Evolutionary conservation across 2,888 invertebrate genomes (phyloP).

Genomic region (Acanthopleura granulata): DNA sequence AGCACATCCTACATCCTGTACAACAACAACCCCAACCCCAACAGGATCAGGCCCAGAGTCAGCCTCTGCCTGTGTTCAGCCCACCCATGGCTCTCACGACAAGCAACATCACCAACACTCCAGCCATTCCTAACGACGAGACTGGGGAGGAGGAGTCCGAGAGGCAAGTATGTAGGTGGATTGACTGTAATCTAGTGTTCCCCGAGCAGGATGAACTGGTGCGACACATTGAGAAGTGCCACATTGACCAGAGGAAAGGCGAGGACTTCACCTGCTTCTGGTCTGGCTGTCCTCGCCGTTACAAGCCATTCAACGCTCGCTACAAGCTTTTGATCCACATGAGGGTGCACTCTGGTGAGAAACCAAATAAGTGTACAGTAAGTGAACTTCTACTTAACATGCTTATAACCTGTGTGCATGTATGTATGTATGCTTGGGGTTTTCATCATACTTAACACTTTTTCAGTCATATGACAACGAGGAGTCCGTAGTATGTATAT

Average conservation of each 20-base stretch:
- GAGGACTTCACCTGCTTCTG: constrained; percentile 70
- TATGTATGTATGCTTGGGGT: no score
- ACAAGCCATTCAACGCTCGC: constrained; percentile 68
- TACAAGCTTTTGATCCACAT: constrained; percentile 70
- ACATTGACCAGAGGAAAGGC: constrained; percentile 68
- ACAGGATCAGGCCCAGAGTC: not conserved
- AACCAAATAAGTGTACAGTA: constrained; percentile 69
- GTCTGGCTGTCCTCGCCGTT: constrained; percentile 64
- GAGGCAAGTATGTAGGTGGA: constrained; percentile 64
- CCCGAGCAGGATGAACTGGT: constrained; percentile 66
- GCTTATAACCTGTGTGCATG: no score
- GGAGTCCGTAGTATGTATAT: no score
- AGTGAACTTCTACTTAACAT: constrained; percentile 33
- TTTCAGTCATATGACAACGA: no score
- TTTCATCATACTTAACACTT: no score
- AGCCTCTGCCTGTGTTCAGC: not conserved
- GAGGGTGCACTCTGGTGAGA: constrained; percentile 69
- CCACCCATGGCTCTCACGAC: not conserved
- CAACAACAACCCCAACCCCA: not conserved
- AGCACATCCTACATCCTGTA: not conserved
- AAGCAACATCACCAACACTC: not conserved
- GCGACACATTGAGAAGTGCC: constrained; percentile 67
- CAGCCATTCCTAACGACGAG: constrained; percentile 28
- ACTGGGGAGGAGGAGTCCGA: constrained; percentile 56
- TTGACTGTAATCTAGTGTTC: constrained; percentile 65